Evolutionary conservation across 2,797 vertebrate genomes (phyloP), one percentile per base, ranked within the genome.

Genomic region (Spinus pinus): DNA sequence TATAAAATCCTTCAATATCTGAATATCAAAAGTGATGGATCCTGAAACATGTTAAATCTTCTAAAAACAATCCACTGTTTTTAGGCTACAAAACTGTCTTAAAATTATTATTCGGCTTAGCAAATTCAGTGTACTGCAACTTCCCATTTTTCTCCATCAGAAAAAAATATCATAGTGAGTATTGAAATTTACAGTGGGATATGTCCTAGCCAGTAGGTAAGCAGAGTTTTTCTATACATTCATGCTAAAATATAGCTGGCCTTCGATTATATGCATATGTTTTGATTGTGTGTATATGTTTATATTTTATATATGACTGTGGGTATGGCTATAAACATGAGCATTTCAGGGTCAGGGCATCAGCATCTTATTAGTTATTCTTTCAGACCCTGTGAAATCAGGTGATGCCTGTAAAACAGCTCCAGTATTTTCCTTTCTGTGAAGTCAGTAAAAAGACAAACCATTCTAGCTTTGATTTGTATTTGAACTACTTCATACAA

Each of bases 401-500:
- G 46, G 37, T 80, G 56, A 44, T 53, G 17, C 14, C 62, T 79
- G 20, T 28, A 27, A 88, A 94, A 83, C 15, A 56, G 17, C 22
- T 88, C 23, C 35, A 67, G 31, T 77, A 39, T 22, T 60, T 94
- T 78, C 24, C 5, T 75, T 92, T 75, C 31, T 61, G 23, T 74
- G 46, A 65, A 88, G 58, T 64, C 66, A 83, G 61, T 82, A 78
- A 92, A 91, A 89, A 91, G 28, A 88, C 28, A 91, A 94, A 82
- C 61, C 31, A 50, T 73, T 90, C 70, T 56, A 79, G 42, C 62
- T 90, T 81, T 95, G 80, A 88, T 95, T 95, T 91, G 79, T 93
- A 79, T 95, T 93, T 93, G 70, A 96, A 81, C 70, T 56, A 78
- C 91, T 96, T 95, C 93, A 85, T 80, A 46, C 49, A 74, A 44